Percentiles rank a stretch among this genome's conserved stretches.
phyloP scores from a whole-genome alignment of 2,888 invertebrate genomes.

The Vanessa cardui region DNA sequence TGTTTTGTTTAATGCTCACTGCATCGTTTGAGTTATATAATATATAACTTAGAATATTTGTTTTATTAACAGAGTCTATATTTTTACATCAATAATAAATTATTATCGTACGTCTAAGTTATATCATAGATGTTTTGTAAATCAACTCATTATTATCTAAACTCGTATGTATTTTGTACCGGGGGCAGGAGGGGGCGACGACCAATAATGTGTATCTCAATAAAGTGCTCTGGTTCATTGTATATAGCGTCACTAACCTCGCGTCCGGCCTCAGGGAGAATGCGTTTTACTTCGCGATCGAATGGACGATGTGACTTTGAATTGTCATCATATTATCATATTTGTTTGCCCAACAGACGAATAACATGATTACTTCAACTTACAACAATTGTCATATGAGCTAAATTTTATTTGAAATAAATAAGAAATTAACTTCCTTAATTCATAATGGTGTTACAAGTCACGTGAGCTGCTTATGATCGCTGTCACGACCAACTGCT shows the following conservation, averaged over 20 bases:
- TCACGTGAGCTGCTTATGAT: too few relatives aligned
- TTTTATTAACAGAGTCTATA: constrained; percentile 43
- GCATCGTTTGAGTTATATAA: constrained; percentile 16
- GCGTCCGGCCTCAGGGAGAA: not conserved
- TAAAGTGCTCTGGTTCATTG: constrained; percentile 7
- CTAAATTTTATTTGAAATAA: too few relatives aligned
- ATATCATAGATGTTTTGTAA: constrained; percentile 24
- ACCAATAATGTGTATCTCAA: not conserved
- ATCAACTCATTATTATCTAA: constrained; percentile 4
- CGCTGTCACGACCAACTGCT: too few relatives aligned
- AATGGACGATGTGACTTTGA: too few relatives aligned
- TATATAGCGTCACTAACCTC: constrained; percentile 28
- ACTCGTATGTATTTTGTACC: constrained; percentile 14
- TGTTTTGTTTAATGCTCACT: constrained; percentile 15
- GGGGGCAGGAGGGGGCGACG: constrained; percentile 4
- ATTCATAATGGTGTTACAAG: too few relatives aligned
- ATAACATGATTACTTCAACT: too few relatives aligned
- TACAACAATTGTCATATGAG: too few relatives aligned
- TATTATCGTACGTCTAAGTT: constrained; percentile 24
- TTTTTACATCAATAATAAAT: constrained; percentile 32
- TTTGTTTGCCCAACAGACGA: too few relatives aligned
- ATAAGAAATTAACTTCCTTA: too few relatives aligned
- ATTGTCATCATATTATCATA: too few relatives aligned
- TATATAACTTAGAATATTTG: constrained; percentile 32
- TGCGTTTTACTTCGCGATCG: too few relatives aligned